Evolutionary conservation across 2,113 vertebrate species (phyloP).

Genomic region (Pelecanus crispus): DNA sequence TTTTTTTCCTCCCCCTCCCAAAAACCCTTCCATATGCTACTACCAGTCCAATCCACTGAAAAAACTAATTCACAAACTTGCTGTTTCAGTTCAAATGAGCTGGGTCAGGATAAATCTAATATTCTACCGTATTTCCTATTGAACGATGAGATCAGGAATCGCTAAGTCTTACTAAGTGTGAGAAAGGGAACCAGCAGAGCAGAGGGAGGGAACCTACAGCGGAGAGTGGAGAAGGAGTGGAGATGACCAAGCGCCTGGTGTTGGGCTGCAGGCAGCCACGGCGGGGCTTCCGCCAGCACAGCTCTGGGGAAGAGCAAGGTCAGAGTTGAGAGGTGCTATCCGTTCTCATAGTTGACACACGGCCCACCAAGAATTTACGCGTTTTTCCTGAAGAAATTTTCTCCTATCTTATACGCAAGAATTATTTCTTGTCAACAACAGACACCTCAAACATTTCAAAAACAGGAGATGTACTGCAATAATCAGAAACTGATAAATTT

Average conservation of each 20-base stretch:
- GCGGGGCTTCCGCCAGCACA: background rate
- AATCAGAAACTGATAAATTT: slow-evolving; percentile 23
- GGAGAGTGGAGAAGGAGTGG: background rate
- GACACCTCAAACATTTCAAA: background rate
- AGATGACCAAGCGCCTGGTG: background rate
- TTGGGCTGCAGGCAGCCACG: accelerated
- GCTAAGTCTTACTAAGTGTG: background rate
- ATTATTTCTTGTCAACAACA: background rate
- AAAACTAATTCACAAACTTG: background rate
- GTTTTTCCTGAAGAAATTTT: background rate
- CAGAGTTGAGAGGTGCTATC: background rate
- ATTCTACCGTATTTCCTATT: accelerated
- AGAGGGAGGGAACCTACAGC: background rate
- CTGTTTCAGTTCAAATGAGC: background rate
- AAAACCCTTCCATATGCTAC: background rate
- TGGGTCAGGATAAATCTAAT: background rate
- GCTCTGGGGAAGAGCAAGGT: background rate
- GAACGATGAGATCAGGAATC: background rate
- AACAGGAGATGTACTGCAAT: background rate
- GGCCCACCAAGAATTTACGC: background rate
- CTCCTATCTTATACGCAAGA: background rate
- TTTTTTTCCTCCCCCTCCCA: too few relatives aligned
- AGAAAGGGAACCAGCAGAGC: background rate
- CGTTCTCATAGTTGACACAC: accelerated
- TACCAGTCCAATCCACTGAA: background rate